Evolutionary conservation across 2,888 invertebrate species (phyloP).

Genomic region (Sussaba pulchella): DNA sequence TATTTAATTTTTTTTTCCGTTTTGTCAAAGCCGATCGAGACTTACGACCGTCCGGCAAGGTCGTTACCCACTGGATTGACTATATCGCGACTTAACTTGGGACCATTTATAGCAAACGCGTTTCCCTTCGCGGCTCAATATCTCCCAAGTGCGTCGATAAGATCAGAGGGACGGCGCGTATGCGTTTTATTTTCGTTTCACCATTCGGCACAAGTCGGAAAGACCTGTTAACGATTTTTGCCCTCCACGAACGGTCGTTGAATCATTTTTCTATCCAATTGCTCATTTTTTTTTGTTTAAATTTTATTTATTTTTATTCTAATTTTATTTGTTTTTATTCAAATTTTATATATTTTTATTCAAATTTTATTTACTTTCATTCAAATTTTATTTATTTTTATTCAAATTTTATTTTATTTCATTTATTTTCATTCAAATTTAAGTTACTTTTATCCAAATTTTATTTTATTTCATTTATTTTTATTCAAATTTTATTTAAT

Average conservation of each 20-base stretch:
- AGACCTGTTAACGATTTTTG: slow-evolving; percentile 46
- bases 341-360: too few relatives aligned
- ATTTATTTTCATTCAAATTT: too few relatives aligned
- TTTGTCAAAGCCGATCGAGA: slow-evolving; percentile 22
- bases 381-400: too few relatives aligned
- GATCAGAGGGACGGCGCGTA: slow-evolving; percentile 57
- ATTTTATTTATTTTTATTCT: too few relatives aligned
- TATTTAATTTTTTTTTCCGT: background rate
- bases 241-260: slow-evolving; percentile 31
- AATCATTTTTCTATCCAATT: slow-evolving; percentile 3
- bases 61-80: slow-evolving; percentile 42
- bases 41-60: slow-evolving; percentile 44
- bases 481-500: too few relatives aligned
- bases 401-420: too few relatives aligned
- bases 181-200: slow-evolving; percentile 2
- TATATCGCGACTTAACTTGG: slow-evolving; percentile 51
- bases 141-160: slow-evolving; percentile 42
- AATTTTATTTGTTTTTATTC: too few relatives aligned
- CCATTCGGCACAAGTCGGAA: background rate
- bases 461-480: too few relatives aligned
- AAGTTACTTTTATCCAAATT: too few relatives aligned
- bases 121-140: slow-evolving; percentile 56
- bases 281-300: too few relatives aligned
- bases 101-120: slow-evolving; percentile 64
- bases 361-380: too few relatives aligned